Evolutionary conservation across 2,797 vertebrate genomes (phyloP).

Genomic region (Macrochelys suwanniensis): DNA sequence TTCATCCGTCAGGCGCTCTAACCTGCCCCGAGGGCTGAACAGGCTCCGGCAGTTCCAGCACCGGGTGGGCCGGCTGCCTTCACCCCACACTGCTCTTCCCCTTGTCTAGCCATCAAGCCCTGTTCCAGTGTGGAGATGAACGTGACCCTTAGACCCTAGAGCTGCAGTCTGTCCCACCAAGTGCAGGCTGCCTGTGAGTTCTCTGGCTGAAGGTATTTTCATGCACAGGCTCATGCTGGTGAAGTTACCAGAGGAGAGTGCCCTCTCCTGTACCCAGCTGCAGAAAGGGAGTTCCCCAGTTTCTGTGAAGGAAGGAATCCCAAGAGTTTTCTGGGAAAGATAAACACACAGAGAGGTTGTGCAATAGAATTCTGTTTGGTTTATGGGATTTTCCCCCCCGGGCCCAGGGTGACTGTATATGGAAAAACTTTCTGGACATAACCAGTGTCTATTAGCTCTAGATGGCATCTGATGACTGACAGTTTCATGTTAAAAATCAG

Average conservation of each 20-base stretch:
- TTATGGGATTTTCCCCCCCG: fast-evolving
- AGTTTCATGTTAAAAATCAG: neutral
- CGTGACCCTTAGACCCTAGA: neutral
- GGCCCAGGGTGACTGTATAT: neutral
- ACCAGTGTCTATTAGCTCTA: neutral
- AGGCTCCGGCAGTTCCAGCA: neutral
- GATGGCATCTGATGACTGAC: neutral
- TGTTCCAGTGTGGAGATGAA: neutral
- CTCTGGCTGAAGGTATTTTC: neutral
- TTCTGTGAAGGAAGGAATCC: neutral
- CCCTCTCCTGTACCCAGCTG: neutral
- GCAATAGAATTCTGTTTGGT: neutral
- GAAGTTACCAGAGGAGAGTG: neutral
- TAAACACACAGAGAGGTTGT: fast-evolving
- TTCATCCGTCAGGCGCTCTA: neutral
- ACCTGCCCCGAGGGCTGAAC: neutral
- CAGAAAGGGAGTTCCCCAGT: neutral
- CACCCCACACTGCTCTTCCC: neutral
- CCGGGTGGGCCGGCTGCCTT: neutral
- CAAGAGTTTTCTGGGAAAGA: neutral
- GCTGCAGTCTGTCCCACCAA: neutral
- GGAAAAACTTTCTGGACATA: neutral
- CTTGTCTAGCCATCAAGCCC: neutral
- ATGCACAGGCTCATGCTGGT: neutral
- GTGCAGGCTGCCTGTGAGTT: neutral